Percentiles rank a stretch among this genome's conserved stretches.
Conservation (phyloP, 2,113 vertebrate species). For the Ovis canadensis region DNA sequence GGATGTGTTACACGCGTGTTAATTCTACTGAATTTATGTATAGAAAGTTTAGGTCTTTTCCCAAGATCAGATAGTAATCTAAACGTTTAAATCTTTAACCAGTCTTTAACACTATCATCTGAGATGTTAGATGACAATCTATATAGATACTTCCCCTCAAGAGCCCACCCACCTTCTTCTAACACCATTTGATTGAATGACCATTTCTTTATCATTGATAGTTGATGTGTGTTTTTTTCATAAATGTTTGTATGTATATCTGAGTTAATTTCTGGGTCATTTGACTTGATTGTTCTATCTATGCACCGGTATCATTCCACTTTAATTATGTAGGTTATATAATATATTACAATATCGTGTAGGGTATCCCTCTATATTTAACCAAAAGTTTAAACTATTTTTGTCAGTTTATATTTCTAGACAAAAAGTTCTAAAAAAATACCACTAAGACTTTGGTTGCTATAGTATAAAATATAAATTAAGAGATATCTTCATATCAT, state of each 20-base stretch:
- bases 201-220: not conserved
- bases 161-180: not conserved
- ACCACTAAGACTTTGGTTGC: not conserved
- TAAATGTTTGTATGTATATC: not conserved
- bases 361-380: not conserved
- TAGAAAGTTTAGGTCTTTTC: not conserved
- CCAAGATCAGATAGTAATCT: not conserved
- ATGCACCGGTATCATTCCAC: not conserved
- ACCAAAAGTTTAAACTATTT: not conserved
- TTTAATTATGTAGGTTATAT: not conserved
- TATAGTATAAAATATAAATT: not conserved
- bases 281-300: not conserved
- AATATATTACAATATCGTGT: not conserved
- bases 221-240: not conserved
- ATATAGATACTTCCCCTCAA: not conserved
- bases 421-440: not conserved
- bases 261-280: not conserved
- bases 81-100: not conserved
- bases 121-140: not conserved
- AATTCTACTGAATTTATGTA: not conserved
- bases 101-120: not conserved
- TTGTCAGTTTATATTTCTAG: not conserved
- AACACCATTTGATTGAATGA: not conserved
- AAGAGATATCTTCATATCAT: not conserved
- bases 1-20: not conserved